phyloP scores from a whole-genome alignment of 2,797 vertebrate genomes.

The Falco berigora region DNA sequence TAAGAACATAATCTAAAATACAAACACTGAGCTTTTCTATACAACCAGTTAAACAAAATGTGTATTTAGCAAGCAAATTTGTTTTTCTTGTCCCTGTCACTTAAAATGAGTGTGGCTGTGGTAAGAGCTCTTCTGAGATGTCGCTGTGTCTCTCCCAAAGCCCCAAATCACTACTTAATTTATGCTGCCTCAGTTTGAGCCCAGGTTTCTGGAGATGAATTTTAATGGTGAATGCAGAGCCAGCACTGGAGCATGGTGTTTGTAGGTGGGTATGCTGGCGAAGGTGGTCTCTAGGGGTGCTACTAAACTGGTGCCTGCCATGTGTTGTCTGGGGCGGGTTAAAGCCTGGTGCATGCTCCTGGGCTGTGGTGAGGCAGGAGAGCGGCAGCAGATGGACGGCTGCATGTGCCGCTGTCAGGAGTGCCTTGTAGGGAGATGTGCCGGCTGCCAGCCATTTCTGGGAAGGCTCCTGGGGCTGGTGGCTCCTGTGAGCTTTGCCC shows the following conservation, averaged over 20 bases:
- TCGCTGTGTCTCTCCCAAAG: neutral
- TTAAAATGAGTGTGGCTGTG: neutral
- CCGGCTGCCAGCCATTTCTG: neutral
- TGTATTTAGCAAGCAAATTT: neutral
- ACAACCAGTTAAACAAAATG: neutral
- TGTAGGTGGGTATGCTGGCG: neutral
- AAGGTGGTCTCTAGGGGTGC: neutral
- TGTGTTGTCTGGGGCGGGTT: neutral
- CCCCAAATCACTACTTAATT: neutral
- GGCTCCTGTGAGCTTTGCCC: neutral
- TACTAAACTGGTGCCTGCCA: neutral
- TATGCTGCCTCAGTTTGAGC: neutral
- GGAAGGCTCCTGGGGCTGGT: neutral
- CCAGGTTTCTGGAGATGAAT: neutral
- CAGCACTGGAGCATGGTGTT: accelerated
- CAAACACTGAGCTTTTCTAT: neutral
- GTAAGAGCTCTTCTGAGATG: neutral
- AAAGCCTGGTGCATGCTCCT: neutral
- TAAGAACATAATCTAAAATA: neutral
- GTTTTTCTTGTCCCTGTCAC: neutral
- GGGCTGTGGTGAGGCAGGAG: neutral
- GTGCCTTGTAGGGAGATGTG: conserved; percentile 43
- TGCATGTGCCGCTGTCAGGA: neutral
- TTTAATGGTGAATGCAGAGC: neutral
- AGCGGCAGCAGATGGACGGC: neutral